phyloP scores from a whole-genome alignment of 2,797 vertebrate species.

The Acanthurus tractus region DNA sequence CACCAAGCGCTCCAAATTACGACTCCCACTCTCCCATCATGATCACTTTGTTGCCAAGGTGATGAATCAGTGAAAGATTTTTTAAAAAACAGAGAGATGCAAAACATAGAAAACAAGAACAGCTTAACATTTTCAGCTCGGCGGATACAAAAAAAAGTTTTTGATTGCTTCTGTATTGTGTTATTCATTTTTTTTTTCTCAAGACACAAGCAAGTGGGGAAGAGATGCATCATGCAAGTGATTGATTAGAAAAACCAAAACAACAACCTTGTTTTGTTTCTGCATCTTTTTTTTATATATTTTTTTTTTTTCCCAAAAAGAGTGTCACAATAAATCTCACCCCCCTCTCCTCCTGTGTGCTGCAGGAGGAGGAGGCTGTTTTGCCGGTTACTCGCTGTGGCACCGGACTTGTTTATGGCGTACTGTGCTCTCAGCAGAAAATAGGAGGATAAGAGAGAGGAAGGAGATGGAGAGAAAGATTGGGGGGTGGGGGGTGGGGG shows the following conservation, averaged over 20 bases:
- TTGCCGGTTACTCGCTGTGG: conserved; percentile 17
- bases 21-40: conserved; percentile 72
- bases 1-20: conserved; percentile 65
- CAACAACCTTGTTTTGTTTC: conserved; percentile 4
- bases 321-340: conserved; percentile 45
- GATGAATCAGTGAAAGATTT: conserved; percentile 61
- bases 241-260: conserved; percentile 26
- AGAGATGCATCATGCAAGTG: conserved; percentile 2
- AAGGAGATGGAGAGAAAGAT: conserved; percentile 23
- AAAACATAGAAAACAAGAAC: conserved; percentile 19
- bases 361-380: conserved; percentile 34
- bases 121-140: conserved; percentile 24
- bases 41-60: conserved; percentile 71
- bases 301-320: conserved; percentile 28
- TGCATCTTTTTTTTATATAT: not conserved
- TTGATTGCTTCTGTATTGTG: conserved; percentile 23
- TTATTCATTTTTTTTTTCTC: not conserved
- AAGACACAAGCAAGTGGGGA: not conserved
- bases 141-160: not conserved
- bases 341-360: conserved; percentile 1
- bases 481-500: not conserved
- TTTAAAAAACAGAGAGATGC: not conserved
- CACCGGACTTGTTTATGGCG: conserved; percentile 42
- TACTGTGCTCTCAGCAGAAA: conserved; percentile 30
- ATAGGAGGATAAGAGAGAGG: not conserved